A percentile compares a stretch with the other conserved stretches of the same genome.
These are phyloP conservation scores for Bacillus rossius DNA, from an alignment of 1,140 invertebrate species.

Conservation along the genomic window DNA sequence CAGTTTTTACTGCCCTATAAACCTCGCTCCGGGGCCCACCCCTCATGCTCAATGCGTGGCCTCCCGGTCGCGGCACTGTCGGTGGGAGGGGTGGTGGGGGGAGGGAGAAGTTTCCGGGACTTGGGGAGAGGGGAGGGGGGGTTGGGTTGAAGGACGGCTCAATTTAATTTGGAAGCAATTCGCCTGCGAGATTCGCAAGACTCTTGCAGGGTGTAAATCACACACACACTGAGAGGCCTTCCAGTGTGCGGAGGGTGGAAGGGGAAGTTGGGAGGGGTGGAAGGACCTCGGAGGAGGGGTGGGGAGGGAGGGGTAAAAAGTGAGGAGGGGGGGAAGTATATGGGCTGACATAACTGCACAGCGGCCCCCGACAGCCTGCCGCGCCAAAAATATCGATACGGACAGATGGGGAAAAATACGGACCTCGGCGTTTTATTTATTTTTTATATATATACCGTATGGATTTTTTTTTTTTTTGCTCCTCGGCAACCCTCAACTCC, in stretches of 20 bases:
- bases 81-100: no score
- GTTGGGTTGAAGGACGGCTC: slow-evolving; percentile 17
- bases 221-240: not conserved
- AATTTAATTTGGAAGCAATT: no score
- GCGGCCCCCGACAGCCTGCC: not conserved
- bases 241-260: slow-evolving; percentile 8
- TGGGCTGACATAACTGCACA: slow-evolving; percentile 1
- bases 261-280: slow-evolving; percentile 2
- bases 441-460: slow-evolving; percentile 11
- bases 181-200: no score
- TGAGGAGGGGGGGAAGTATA: not conserved
- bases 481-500: no score
- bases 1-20: no score
- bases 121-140: slow-evolving; percentile 13
- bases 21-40: no score
- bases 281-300: slow-evolving; percentile 16
- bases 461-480: no score
- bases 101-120: not conserved
- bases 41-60: no score
- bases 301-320: slow-evolving; percentile 11
- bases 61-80: no score
- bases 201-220: slow-evolving; percentile 13
- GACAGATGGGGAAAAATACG: no score
- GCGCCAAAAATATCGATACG: not conserved
- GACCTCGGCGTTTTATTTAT: no score